These are phyloP conservation scores for Dynastes maya DNA, from an alignment of 2,888 invertebrate genomes.

Conservation along the genomic window DNA sequence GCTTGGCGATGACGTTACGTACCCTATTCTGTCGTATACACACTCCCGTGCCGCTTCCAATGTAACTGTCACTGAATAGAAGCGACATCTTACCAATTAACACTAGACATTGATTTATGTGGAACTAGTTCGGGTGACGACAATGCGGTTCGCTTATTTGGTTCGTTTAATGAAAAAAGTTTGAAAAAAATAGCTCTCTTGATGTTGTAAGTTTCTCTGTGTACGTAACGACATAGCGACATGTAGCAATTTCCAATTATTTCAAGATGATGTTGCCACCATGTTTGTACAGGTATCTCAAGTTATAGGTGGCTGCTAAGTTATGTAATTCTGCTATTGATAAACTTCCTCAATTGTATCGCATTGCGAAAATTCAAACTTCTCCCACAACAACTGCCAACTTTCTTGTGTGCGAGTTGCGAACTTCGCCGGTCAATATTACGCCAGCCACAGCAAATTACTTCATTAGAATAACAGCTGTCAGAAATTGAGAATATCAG, in stretches of 20 bases:
- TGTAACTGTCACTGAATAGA: constrained; percentile 2
- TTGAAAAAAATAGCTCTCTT: not conserved
- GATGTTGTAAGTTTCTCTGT: too few species aligned
- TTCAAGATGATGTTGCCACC: too few species aligned
- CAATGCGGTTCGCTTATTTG: not conserved
- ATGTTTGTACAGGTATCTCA: too few species aligned
- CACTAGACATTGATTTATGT: constrained; percentile 12
- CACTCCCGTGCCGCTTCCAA: not conserved
- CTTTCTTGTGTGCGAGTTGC: constrained; percentile 4
- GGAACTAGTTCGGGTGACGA: constrained; percentile 2
- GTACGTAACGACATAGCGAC: too few species aligned
- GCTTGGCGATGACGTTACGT: constrained; percentile 17
- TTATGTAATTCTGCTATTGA: not conserved
- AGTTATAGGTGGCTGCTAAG: too few species aligned
- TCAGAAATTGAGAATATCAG: constrained; percentile 8
- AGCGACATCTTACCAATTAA: constrained; percentile 14
- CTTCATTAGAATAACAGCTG: constrained; percentile 18
- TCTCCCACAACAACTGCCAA: too few species aligned
- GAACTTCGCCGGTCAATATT: constrained; percentile 5
- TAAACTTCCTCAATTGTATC: constrained; percentile 1
- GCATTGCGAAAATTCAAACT: not conserved
- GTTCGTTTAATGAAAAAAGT: not conserved
- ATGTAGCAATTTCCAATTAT: too few species aligned
- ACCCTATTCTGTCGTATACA: not conserved
- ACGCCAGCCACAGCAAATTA: not conserved